Evolutionary conservation across 2,797 vertebrate species (phyloP).

Genomic region (Galago senegalensis): DNA sequence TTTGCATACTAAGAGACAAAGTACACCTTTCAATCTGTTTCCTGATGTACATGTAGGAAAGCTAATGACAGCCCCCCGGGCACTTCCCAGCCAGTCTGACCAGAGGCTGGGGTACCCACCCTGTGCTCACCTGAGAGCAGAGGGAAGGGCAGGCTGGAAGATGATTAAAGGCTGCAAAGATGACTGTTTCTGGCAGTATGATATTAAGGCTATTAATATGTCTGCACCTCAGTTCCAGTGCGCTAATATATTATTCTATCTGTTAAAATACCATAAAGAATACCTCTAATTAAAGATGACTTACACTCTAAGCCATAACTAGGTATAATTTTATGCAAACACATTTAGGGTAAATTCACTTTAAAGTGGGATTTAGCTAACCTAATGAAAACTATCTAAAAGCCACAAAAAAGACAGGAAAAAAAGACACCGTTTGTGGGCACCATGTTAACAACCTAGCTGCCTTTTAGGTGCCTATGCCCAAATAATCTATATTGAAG

Average conservation of each 20-base stretch:
- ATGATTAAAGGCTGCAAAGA: constrained; percentile 60
- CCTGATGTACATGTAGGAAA: constrained; percentile 35
- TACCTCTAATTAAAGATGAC: constrained; percentile 72
- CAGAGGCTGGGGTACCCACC: not conserved
- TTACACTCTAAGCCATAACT: constrained; percentile 36
- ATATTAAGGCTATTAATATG: constrained; percentile 71
- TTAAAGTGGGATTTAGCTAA: constrained; percentile 15
- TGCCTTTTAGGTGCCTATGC: not conserved
- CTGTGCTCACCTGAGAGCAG: not conserved
- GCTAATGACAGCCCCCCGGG: constrained; percentile 29
- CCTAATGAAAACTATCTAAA: not conserved
- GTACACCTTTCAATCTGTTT: constrained; percentile 57
- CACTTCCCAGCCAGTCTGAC: not conserved
- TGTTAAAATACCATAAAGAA: constrained; percentile 62
- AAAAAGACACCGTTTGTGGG: not conserved
- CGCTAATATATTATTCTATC: constrained; percentile 68
- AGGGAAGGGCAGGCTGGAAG: not conserved
- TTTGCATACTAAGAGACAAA: constrained; percentile 55
- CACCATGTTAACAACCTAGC: not conserved
- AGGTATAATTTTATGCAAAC: constrained; percentile 51
- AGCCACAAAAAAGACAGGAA: not conserved
- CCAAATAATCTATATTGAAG: not conserved
- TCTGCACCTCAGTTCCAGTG: constrained; percentile 59
- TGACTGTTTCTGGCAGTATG: constrained; percentile 50
- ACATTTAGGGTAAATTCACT: constrained; percentile 29